Conservation (phyloP, 2,113 vertebrate species). For the Protobothrops flavoviridis region DNA sequence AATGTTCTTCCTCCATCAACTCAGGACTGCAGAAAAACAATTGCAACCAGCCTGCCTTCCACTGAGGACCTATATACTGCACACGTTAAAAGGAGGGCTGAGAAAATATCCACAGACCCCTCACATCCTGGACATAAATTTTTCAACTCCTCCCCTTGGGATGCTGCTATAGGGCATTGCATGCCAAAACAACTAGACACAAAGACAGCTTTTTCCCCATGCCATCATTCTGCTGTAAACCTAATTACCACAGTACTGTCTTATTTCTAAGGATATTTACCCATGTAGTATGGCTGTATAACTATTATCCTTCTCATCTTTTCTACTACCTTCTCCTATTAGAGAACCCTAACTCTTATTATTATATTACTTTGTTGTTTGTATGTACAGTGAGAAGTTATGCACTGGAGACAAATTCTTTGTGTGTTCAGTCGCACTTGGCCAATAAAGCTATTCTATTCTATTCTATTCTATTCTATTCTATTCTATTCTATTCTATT, state of each 20-base stretch:
- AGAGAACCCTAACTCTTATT: neutral
- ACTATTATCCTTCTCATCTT: neutral
- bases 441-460: no score
- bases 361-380: neutral
- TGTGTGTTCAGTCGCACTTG: neutral
- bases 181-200: neutral
- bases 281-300: neutral
- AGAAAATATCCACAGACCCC: no score
- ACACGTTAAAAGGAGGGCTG: no score
- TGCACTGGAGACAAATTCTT: neutral
- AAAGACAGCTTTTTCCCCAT: neutral
- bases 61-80: no score
- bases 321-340: neutral
- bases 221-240: neutral
- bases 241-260: neutral
- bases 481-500: fast-evolving
- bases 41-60: no score
- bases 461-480: no score
- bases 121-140: no score
- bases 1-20: no score
- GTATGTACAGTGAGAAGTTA: neutral
- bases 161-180: no score
- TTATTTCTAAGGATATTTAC: neutral
- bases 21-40: no score
- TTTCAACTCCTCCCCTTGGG: no score